Percentiles rank a stretch among this genome's conserved stretches.
phyloP scores from a whole-genome alignment of 2,888 invertebrate species.

The Drosophila buzzatii region DNA sequence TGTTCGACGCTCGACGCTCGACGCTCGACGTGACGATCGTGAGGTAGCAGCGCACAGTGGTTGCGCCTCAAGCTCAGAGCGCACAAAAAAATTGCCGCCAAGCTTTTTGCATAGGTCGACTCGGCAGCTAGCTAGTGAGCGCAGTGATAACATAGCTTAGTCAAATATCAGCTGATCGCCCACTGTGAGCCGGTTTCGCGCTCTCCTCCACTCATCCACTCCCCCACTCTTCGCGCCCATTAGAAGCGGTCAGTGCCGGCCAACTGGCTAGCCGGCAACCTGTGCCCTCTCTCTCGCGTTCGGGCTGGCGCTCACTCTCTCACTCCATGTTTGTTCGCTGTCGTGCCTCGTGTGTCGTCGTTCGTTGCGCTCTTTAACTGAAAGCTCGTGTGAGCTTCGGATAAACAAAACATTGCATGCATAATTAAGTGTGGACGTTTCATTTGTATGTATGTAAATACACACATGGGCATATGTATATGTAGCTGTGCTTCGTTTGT shows the following conservation, averaged over 20 bases:
- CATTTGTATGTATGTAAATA: background rate
- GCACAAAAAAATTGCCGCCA: constrained; percentile 4
- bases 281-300: constrained; percentile 19
- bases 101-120: background rate
- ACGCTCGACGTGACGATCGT: constrained; percentile 40
- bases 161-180: constrained; percentile 32
- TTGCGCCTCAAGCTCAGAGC: background rate
- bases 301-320: background rate
- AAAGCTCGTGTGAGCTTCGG: constrained; percentile 50
- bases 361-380: constrained; percentile 19
- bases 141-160: background rate
- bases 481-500: background rate
- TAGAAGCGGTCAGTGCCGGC: constrained; percentile 48
- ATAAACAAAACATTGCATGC: constrained; percentile 34
- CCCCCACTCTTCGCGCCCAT: constrained; percentile 32
- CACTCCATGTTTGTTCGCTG: constrained; percentile 20
- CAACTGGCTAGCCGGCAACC: constrained; percentile 70
- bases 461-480: background rate
- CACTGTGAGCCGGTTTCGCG: constrained; percentile 53
- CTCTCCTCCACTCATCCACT: constrained; percentile 27
- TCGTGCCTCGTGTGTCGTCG: background rate
- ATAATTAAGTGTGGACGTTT: constrained; percentile 26
- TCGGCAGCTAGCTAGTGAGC: background rate
- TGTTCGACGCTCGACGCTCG: constrained; percentile 6
- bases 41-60: constrained; percentile 52